Percentiles rank a stretch among this genome's conserved stretches.
phyloP scores from a whole-genome alignment of 1,140 invertebrate species.

The Drosophila sucinea region DNA sequence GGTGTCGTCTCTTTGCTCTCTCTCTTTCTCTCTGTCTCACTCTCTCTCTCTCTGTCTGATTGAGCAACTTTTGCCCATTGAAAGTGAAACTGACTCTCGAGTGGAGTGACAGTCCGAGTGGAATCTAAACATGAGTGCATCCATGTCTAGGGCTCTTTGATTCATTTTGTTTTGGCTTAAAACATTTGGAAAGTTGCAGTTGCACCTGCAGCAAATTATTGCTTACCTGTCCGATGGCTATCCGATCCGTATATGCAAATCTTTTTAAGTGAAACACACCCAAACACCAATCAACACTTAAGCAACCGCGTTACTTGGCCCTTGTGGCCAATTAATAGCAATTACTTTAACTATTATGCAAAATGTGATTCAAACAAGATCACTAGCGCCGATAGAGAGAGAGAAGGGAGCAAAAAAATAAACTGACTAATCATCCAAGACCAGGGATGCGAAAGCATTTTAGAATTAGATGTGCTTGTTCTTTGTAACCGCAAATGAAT shows the following conservation, averaged over 20 bases:
- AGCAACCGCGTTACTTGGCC: conserved; percentile 32
- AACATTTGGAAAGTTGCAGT: conserved; percentile 55
- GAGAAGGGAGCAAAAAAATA: background rate
- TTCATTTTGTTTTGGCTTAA: background rate
- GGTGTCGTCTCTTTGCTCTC: conserved; percentile 28
- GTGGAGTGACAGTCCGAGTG: conserved; percentile 44
- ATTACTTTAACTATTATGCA: conserved; percentile 69
- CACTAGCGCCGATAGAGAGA: conserved; percentile 41
- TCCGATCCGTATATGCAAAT: conserved; percentile 55
- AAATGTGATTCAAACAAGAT: conserved; percentile 68
- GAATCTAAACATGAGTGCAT: conserved; percentile 27
- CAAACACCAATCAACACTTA: conserved; percentile 73
- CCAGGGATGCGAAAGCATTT: conserved; percentile 31
- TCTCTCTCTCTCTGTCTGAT: conserved; percentile 18
- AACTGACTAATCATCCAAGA: conserved; percentile 8
- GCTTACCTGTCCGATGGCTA: conserved; percentile 34
- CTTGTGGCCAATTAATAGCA: conserved; percentile 74
- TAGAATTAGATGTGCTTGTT: background rate
- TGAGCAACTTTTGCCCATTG: conserved; percentile 73
- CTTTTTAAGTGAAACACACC: conserved; percentile 51
- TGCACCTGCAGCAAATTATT: conserved; percentile 48
- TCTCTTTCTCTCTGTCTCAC: background rate
- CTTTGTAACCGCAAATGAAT: background rate
- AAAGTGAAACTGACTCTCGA: conserved; percentile 70
- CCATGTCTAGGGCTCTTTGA: conserved; percentile 42